Conservation (phyloP, 2,113 vertebrate species). For the Sitta europaea region DNA sequence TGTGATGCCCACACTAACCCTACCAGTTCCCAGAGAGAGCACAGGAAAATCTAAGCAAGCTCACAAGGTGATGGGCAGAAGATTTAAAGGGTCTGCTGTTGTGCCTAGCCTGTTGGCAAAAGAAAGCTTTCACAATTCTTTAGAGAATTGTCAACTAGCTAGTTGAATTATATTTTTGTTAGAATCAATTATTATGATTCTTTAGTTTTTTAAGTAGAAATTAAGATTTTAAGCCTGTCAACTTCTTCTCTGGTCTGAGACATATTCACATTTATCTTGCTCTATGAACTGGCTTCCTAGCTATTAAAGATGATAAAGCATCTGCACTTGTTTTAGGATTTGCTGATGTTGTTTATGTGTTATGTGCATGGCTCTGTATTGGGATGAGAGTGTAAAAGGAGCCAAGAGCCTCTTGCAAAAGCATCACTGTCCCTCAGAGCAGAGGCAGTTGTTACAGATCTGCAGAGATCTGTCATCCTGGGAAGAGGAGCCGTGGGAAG, state of each 20-base stretch:
- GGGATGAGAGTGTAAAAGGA: background rate
- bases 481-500: background rate
- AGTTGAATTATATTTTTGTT: background rate
- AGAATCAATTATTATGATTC: background rate
- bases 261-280: background rate
- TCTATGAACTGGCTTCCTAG: background rate
- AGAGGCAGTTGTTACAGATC: background rate
- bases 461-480: background rate
- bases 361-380: background rate
- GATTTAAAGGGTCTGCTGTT: background rate
- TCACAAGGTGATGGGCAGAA: background rate
- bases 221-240: background rate
- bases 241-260: background rate
- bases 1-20: background rate
- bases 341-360: background rate
- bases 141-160: background rate
- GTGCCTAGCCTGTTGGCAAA: background rate
- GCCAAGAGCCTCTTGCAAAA: background rate
- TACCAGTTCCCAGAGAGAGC: background rate
- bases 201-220: background rate
- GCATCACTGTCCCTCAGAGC: background rate
- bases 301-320: background rate
- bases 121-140: background rate
- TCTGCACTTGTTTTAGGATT: background rate
- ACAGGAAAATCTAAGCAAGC: background rate